A percentile compares a stretch with the other conserved stretches of the same genome.
These are phyloP conservation scores for Melipona quadrifasciata DNA, from an alignment of 1,140 invertebrate species.

Conservation along the genomic window DNA sequence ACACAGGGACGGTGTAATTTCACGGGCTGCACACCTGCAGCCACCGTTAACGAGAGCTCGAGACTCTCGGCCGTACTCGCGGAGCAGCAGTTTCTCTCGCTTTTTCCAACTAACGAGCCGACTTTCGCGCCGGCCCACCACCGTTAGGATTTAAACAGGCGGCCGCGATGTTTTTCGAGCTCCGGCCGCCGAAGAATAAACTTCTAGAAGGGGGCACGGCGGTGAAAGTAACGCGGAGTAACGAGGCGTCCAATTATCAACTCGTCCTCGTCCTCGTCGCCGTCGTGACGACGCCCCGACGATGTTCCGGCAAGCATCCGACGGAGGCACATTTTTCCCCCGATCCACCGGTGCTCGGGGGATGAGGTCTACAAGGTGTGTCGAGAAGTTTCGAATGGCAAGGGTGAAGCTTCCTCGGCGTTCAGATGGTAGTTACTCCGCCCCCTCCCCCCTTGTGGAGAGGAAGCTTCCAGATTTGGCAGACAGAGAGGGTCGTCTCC, in stretches of 20 bases:
- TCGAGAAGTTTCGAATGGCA: not conserved
- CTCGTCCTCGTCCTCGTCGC: conserved; percentile 54
- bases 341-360: conserved; percentile 29
- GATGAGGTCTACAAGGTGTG: conserved; percentile 57
- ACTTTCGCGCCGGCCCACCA: conserved; percentile 52
- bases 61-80: not conserved
- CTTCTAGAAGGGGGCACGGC: conserved; percentile 4
- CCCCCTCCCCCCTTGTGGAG: no score
- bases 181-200: conserved; percentile 38
- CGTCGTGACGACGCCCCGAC: conserved; percentile 37
- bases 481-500: not conserved
- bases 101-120: conserved; percentile 67
- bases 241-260: conserved; percentile 76
- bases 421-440: not conserved
- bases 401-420: not conserved
- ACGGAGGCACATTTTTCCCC: conserved; percentile 60
- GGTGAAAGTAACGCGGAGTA: conserved; percentile 62
- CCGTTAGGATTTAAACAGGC: conserved; percentile 56
- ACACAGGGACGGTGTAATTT: conserved; percentile 58
- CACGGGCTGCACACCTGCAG: conserved; percentile 37
- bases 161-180: conserved; percentile 51
- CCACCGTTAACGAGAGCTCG: conserved; percentile 55
- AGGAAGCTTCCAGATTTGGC: not conserved
- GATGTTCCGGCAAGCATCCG: conserved; percentile 24
- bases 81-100: conserved; percentile 25